Evolutionary conservation across 2,113 vertebrate species (phyloP), one percentile per base, ranked within the genome.

Genomic region (Cyrtonyx montezumae): DNA sequence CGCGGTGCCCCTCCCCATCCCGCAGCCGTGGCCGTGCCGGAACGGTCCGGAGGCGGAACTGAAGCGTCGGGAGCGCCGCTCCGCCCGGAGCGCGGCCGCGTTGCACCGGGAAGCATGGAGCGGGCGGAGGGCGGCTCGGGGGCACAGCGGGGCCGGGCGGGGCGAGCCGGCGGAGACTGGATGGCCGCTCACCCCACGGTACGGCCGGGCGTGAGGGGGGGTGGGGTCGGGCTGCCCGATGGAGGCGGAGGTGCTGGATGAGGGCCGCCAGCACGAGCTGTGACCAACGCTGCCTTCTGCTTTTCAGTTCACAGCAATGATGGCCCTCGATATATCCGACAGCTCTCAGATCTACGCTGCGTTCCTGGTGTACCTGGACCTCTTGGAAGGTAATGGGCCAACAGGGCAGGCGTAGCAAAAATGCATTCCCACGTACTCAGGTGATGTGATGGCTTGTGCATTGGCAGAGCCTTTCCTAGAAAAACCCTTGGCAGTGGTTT

Each of bases 281-380:
- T 75, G 42, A 90, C 90, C 43, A n/a, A 37, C 2, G 1, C 76
- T 94, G 40, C 67, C 81, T 78, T 87, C 90, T 95, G 40, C 66
- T 40, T 98, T 96, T 95, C 93, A 99, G 99, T 98, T 98, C 85
- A 97, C 97, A 78, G 97, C 98, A 70, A 98, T 99, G 98, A 98
- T 98, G 98, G 96, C 96, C 25, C 97, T 99, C 48, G 98, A 98
- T 62, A 92, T 98, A 4, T 98, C 91, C 43, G 99, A 99, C 92
- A 97, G 97, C 28, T 93, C 97, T 59, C 98, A 99, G 79, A 94
- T 99, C 8, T 98, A 99, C 23, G 97, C 98, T 65, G 98, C 99
- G 0, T 99, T 99, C 94, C 95, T 99, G 69, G 99, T 98, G 12
- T 99, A 98, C 97, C 97, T 99, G 98, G 99, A 99, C 88, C 98